Percentiles rank a stretch among this genome's conserved stretches.
phyloP scores from a whole-genome alignment of 92 coral and sea anemone species.

The Zoanthus sansibaricus region DNA sequence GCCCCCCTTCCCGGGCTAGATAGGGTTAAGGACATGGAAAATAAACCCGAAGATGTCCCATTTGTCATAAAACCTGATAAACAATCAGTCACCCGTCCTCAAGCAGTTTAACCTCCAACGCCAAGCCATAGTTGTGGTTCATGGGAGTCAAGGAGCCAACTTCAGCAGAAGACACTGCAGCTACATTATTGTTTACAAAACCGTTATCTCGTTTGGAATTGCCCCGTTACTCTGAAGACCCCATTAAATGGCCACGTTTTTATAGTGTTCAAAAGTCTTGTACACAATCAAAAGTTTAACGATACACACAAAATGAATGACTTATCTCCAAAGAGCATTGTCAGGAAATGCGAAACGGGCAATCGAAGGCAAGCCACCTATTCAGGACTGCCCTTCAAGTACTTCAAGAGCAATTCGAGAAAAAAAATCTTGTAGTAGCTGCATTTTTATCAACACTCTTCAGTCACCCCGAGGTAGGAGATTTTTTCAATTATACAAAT shows the following conservation, averaged over 20 bases:
- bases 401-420: slow-evolving; percentile 1
- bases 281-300: too few relatives aligned
- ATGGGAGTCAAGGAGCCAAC: slow-evolving; percentile 6
- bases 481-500: slow-evolving; percentile 31
- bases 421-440: slow-evolving; percentile 27
- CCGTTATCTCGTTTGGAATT: slow-evolving; percentile 42
- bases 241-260: slow-evolving; percentile 17
- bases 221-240: slow-evolving; percentile 20
- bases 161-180: background rate
- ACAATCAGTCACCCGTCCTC: too few relatives aligned
- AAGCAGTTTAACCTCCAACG: background rate
- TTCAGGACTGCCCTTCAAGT: slow-evolving; percentile 17
- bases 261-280: too few relatives aligned
- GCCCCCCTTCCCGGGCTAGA: too few relatives aligned
- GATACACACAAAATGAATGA: too few relatives aligned
- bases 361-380: slow-evolving; percentile 50
- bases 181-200: slow-evolving; percentile 10
- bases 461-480: slow-evolving; percentile 46
- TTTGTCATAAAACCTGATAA: too few relatives aligned
- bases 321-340: background rate
- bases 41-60: too few relatives aligned
- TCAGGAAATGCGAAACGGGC: slow-evolving; percentile 45
- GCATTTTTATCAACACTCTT: slow-evolving; percentile 51
- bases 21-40: too few relatives aligned
- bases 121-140: slow-evolving; percentile 31